Evolutionary conservation across 2,797 vertebrate genomes (phyloP).

Genomic region (Okamejei kenojei): DNA sequence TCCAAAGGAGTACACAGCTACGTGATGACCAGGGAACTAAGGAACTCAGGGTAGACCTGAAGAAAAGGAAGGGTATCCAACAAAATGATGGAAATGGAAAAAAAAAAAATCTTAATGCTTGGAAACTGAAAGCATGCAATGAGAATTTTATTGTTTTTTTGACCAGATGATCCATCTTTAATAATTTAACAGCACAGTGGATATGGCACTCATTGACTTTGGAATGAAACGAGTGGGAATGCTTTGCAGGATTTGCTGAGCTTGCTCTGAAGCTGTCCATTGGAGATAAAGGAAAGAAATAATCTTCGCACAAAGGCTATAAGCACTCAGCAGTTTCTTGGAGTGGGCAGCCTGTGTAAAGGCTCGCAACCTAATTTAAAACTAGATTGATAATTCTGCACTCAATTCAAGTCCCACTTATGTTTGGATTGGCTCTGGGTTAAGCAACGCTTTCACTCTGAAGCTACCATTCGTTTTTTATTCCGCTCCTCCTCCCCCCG

Average conservation of each 20-base stretch:
- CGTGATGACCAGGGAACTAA: background rate
- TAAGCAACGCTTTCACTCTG: no score
- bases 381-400: background rate
- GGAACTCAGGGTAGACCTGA: background rate
- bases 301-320: background rate
- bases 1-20: background rate
- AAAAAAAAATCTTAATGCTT: background rate
- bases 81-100: background rate
- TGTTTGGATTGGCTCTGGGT: no score
- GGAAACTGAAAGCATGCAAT: background rate
- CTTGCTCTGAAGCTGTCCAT: background rate
- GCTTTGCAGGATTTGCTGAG: background rate
- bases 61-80: background rate
- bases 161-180: background rate
- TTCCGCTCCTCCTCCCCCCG: no score
- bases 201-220: background rate
- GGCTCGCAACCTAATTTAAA: background rate
- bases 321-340: background rate
- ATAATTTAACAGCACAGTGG: background rate
- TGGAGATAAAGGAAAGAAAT: background rate
- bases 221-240: background rate
- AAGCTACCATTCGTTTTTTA: no score
- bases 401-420: background rate
- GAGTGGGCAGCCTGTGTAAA: background rate
- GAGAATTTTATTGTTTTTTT: background rate